Conservation (phyloP, 2,797 vertebrate species). For the Manis crassicaudata region DNA sequence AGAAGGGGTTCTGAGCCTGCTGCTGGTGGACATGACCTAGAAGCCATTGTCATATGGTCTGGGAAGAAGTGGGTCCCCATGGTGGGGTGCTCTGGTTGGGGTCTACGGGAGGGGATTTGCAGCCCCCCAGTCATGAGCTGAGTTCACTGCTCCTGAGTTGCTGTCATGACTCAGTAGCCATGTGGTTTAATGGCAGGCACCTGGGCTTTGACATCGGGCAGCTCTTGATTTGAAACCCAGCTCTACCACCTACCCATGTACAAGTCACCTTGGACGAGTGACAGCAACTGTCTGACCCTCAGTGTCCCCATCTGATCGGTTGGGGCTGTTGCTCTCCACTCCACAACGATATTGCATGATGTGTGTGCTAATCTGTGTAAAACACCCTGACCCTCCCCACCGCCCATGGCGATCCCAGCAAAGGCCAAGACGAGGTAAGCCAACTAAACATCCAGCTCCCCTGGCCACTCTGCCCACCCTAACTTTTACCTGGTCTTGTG, state of each 20-base stretch:
- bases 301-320: neutral
- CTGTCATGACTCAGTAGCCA: neutral
- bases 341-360: neutral
- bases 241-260: neutral
- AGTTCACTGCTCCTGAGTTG: neutral
- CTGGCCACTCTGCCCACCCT: rapidly evolving
- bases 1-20: neutral
- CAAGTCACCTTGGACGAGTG: neutral
- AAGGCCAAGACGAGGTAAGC: neutral
- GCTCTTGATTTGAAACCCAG: neutral
- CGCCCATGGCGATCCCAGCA: neutral
- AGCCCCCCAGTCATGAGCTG: neutral
- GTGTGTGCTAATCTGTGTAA: neutral
- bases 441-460: neutral
- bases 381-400: neutral
- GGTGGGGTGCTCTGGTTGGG: neutral
- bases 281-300: neutral
- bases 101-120: neutral
- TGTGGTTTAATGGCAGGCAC: neutral
- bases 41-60: neutral
- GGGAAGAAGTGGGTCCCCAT: neutral
- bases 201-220: neutral
- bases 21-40: neutral
- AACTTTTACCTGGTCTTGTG: neutral
- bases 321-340: neutral